phyloP scores from a whole-genome alignment of 1,140 invertebrate species.

The Anagrus nilaparvatae region DNA sequence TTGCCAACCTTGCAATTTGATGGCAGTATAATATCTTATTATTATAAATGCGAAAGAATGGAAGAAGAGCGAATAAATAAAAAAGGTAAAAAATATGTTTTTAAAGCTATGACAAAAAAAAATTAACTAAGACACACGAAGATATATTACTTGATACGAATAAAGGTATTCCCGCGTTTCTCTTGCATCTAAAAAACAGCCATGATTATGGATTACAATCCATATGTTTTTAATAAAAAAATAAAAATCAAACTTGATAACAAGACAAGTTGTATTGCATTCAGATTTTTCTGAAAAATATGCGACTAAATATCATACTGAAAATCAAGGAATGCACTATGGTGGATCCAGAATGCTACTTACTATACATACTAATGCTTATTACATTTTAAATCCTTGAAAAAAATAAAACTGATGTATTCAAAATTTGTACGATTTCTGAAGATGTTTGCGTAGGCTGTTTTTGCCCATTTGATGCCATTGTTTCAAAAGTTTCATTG shows the following conservation, averaged over 20 bases:
- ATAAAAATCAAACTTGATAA: neutral
- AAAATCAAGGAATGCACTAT: too few relatives aligned
- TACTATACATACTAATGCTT: neutral
- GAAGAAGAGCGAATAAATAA: conserved; percentile 1
- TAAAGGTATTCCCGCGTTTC: neutral
- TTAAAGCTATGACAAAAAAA: conserved; percentile 1
- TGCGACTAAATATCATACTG: too few relatives aligned
- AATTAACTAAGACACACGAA: neutral
- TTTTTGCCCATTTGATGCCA: neutral
- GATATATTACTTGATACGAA: neutral
- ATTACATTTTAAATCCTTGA: neutral
- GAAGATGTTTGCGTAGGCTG: neutral
- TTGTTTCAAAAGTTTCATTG: too few relatives aligned
- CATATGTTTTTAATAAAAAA: neutral
- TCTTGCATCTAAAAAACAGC: neutral
- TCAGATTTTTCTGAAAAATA: too few relatives aligned
- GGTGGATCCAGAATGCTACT: neutral
- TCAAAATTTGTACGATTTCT: neutral
- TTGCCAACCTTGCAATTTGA: neutral
- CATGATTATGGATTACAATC: too few relatives aligned
- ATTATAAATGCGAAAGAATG: neutral
- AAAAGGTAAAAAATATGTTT: neutral
- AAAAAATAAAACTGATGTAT: neutral
- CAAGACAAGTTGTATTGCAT: too few relatives aligned
- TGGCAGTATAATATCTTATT: conserved; percentile 2